Conservation (phyloP, 2,888 invertebrate species). For the Ectemnius cavifrons region DNA sequence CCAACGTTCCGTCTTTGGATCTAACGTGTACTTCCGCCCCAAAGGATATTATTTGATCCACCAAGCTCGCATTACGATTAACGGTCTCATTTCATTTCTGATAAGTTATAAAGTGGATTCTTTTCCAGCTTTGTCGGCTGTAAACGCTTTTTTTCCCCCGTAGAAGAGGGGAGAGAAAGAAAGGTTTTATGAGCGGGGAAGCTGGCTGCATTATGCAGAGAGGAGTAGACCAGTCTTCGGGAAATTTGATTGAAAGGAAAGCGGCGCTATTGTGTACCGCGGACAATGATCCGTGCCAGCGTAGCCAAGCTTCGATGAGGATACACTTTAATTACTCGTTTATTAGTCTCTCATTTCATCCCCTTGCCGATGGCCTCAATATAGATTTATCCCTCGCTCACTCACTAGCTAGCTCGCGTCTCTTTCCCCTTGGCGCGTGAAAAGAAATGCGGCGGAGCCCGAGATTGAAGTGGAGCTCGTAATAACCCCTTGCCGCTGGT, state of each 20-base stretch:
- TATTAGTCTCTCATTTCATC: constrained; percentile 32
- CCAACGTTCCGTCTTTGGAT: neutral
- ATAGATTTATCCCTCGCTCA: too few species aligned
- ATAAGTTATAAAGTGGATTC: too few species aligned
- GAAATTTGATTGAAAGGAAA: constrained; percentile 61
- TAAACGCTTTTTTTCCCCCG: neutral
- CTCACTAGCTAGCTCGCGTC: too few species aligned
- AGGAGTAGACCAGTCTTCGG: constrained; percentile 48
- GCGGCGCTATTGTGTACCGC: constrained; percentile 62
- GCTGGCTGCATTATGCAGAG: constrained; percentile 14
- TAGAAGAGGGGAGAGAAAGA: neutral
- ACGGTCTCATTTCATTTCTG: too few species aligned
- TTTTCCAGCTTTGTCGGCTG: neutral
- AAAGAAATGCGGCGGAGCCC: too few species aligned
- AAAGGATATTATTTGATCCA: neutral
- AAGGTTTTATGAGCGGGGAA: constrained; percentile 9
- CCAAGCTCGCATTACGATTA: neutral
- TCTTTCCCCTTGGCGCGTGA: too few species aligned
- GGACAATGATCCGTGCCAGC: constrained; percentile 68
- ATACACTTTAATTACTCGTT: constrained; percentile 60
- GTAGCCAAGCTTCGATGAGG: constrained; percentile 33
- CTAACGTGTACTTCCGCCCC: too few species aligned
- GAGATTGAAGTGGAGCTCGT: too few species aligned
- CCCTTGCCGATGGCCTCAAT: neutral
- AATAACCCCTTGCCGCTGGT: too few species aligned